phyloP scores from a whole-genome alignment of 1,140 invertebrate genomes.

The Neelides sp. region DNA sequence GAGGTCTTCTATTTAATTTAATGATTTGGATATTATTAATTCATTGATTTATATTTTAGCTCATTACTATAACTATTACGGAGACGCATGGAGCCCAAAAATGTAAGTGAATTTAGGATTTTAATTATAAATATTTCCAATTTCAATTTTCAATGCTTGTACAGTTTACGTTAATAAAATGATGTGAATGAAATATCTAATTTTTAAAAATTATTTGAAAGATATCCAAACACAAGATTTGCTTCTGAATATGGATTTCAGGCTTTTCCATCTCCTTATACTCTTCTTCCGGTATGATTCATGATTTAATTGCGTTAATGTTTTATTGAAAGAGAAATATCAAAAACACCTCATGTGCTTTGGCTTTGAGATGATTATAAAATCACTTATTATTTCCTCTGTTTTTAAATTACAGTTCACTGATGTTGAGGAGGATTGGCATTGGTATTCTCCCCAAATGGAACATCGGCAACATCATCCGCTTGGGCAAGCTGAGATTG shows the following conservation, averaged over 20 bases:
- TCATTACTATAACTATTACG: conserved; percentile 81
- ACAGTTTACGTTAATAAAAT: no score
- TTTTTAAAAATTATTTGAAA: no score
- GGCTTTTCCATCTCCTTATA: conserved; percentile 53
- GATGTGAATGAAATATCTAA: no score
- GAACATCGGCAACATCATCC: conserved; percentile 71
- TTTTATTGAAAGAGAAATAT: no score
- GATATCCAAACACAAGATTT: conserved; percentile 71
- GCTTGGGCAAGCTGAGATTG: conserved; percentile 50
- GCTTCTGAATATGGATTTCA: conserved; percentile 93
- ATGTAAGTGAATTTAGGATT: no score
- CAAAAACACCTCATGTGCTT: no score
- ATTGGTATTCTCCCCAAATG: conserved; percentile 47
- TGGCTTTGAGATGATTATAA: background rate
- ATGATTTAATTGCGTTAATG: no score
- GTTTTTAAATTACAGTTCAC: background rate
- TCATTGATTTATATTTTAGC: conserved; percentile 43
- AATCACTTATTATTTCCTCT: background rate
- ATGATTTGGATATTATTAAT: conserved; percentile 4
- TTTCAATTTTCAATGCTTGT: no score
- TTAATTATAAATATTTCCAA: no score
- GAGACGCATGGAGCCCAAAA: conserved; percentile 63
- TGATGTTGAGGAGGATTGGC: conserved; percentile 45
- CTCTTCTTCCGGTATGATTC: no score
- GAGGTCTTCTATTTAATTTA: conserved; percentile 14